Base-by-base conservation (phyloP, 2,888 invertebrate genomes). In the Carabus problematicus region DNA sequence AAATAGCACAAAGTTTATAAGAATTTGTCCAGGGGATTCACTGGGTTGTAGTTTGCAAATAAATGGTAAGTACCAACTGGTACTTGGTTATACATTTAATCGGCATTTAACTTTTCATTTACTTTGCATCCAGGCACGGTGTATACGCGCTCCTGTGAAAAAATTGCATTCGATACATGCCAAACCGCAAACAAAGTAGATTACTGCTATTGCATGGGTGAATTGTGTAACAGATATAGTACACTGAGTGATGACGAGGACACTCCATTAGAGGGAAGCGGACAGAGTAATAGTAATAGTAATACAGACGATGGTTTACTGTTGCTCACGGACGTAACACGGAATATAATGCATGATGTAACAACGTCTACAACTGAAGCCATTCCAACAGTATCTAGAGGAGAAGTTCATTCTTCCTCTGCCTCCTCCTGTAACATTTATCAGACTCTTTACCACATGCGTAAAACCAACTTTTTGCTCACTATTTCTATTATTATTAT, bases 171-270 rank as follows among this genome's bases (percentile, higher is more conserved):
- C 18, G 74, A 77, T 8, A 78, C 77, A 70, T 81, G 81, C 72
- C 74, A 78, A 72, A 72, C 69, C 61, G 79, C 78, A 40, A 81
- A 81, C 72, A 71, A 71, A 11, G 76, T 79, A 4, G 74, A 77
- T 39, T 81, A 81, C 74, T 81, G 81, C 73, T 80, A 78, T 74
- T 81, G 81, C 72, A 72, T 72, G 16, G 74, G 75, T 8, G 74
- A 77, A n/a, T 75, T 80, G 3, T 81, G 81, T 73, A 81, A 81
- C 69, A 69, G 56, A 55, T 47, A 58, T 47, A 58, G 54, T 9
- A 67, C 41, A 39, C 49, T 9, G 14, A 52, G 18, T 16, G 42
- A 41, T 47, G 41, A 41, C 14, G 41, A 42, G 29, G 60, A 52
- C 41, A 41, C 49, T 3, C 61, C 61, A 12, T 3, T 16, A 18